Evolutionary conservation across 2,113 vertebrate species (phyloP).

Genomic region (Poecile atricapillus): DNA sequence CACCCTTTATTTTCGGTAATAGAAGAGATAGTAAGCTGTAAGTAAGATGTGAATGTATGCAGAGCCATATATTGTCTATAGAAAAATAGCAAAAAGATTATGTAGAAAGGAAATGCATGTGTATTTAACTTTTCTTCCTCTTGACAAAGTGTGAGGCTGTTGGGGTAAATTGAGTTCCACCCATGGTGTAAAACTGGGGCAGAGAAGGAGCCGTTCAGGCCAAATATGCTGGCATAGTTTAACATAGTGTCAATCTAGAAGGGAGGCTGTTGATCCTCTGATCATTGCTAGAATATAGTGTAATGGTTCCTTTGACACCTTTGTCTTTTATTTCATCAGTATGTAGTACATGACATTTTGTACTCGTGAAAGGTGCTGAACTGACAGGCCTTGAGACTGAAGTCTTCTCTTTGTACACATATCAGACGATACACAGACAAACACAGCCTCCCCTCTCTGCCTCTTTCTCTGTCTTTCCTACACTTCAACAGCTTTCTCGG

Average conservation of each 20-base stretch:
- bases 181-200: neutral
- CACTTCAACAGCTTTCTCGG: neutral
- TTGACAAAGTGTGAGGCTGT: neutral
- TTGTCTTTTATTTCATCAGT: slow-evolving; percentile 67
- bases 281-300: slow-evolving; percentile 54
- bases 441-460: slow-evolving; percentile 25
- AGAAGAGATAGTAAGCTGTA: neutral
- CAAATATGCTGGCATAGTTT: slow-evolving; percentile 29
- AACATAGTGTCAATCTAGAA: slow-evolving; percentile 50
- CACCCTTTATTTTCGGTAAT: neutral
- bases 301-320: slow-evolving; percentile 68
- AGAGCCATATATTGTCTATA: neutral
- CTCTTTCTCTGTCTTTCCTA: neutral
- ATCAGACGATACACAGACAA: slow-evolving; percentile 42
- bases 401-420: slow-evolving; percentile 62
- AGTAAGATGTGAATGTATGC: neutral
- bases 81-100: neutral
- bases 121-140: neutral
- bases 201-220: neutral
- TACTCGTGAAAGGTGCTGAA: slow-evolving; percentile 65
- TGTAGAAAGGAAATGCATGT: neutral
- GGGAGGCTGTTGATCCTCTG: slow-evolving; percentile 53
- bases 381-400: slow-evolving; percentile 64
- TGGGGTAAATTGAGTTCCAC: neutral
- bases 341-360: slow-evolving; percentile 63